Evolutionary conservation across 2,113 vertebrate genomes (phyloP), one percentile per base, ranked within the genome.

Genomic region (Petrocephalus microphthalmus): DNA sequence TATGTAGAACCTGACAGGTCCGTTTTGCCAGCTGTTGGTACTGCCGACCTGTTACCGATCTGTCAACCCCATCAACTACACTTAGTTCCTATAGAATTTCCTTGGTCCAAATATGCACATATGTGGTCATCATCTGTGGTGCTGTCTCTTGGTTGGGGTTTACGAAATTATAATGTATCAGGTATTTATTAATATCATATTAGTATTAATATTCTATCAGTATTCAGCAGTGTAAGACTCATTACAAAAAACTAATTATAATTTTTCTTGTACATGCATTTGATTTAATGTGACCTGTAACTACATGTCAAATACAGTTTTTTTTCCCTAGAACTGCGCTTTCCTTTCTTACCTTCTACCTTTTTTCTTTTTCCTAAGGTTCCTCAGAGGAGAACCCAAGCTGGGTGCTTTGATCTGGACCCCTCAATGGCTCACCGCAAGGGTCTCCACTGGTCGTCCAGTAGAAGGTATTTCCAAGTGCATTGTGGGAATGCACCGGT

Each of bases 361-460:
- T 1, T 83, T 20, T 89, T 85, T 94, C 51, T 93, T 92, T 22
- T 91, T 87, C 90, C 42, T 91, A 94, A 99, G 98, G 97, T 99
- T 96, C 98, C 98, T 94, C 98, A 98, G 93, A 98, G 98, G 91
- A 99, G 95, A 95, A 96, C 95, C 92, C 97, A 97, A 82, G 98
- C 98, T 33, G 98, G 98, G 90, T 99, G 96, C 94, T 99, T 99
- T 97, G 96, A 99, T 95, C 95, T 99, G 92, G 97, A 99, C 95
- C 94, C 97, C 29, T 97, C 97, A 49, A 93, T 99, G 91, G 91
- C 95, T 74, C 95, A 95, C 89, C 94, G 96, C 93, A 99, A 97
- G 94, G 96, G 94, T 92, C 94, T 97, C 88, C 94, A 94, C 11
- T 96, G 95, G 95, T 92, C 94, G 54, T 95, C 96, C 93, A 96